phyloP scores from a whole-genome alignment of 2,888 invertebrate species.

The Belgica antarctica region DNA sequence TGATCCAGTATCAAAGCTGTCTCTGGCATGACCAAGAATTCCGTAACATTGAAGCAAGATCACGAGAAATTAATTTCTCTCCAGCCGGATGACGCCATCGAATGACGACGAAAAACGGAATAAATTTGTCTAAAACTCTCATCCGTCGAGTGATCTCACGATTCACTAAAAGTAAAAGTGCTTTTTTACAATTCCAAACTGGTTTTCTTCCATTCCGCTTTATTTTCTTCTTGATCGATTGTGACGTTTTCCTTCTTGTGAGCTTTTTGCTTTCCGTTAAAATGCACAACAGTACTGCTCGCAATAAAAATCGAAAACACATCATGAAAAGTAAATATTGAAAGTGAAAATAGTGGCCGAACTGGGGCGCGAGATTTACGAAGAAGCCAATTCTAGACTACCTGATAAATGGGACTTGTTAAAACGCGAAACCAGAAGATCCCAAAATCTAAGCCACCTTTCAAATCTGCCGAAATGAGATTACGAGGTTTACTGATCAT shows the following conservation, averaged over 20 bases:
- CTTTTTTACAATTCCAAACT: slow-evolving; percentile 2
- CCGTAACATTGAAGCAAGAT: too few species aligned
- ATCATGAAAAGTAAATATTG: not conserved
- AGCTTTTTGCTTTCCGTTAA: not conserved
- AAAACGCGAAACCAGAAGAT: not conserved
- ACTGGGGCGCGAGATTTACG: not conserved
- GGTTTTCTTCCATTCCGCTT: slow-evolving; percentile 5
- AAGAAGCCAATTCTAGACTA: too few species aligned
- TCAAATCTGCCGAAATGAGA: not conserved
- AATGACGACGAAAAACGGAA: too few species aligned
- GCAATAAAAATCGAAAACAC: slow-evolving; percentile 19
- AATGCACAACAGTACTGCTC: not conserved
- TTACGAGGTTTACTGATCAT: slow-evolving; percentile 10
- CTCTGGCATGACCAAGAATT: too few species aligned
- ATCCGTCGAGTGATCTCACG: slow-evolving; percentile 20
- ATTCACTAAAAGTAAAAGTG: slow-evolving; percentile 26
- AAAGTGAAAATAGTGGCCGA: not conserved
- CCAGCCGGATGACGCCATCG: too few species aligned
- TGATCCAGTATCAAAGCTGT: too few species aligned
- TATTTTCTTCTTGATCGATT: not conserved
- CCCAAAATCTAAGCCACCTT: not conserved
- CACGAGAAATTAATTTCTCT: too few species aligned
- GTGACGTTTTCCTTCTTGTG: not conserved
- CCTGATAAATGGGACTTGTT: too few species aligned
- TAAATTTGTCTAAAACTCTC: too few species aligned